Evolutionary conservation across 2,113 vertebrate genomes (phyloP), one percentile per base, ranked within the genome.

Genomic region (Aptenodytes patagonicus): DNA sequence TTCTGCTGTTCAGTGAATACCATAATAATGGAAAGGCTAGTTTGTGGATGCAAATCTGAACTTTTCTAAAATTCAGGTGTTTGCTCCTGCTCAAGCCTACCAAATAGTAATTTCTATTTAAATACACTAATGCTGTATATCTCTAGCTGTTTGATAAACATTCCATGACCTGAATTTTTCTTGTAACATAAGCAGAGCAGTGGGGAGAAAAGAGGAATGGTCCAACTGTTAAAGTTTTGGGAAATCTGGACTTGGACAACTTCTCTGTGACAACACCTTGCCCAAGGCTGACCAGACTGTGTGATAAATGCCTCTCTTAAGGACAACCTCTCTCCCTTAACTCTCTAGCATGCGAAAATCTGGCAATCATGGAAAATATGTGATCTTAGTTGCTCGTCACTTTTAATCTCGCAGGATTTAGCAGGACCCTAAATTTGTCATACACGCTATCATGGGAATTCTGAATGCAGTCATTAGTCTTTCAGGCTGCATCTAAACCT

Each of bases 241-340:
- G 77, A 89, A 64, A 89, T 70, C 46, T 42, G 58, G 85, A 54
- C 19, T 92, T 54, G 36, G 38, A 70, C 31, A 73, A 38, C 36
- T 70, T 58, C 36, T 69, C 61, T 25, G 26, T 38, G 55, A 66
- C 55, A 66, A 13, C 6, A 86, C 69, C 49, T 86, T 66, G 58
- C 36, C 46, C 58, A 65, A 28, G 58, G 65, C 86, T 88, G 70
- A 64, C 54, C 38, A 55, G 40, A 60, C 32, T 34, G 32, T 38
- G 64, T 72, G 85, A 83, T 65, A 80, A 95, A 95, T 77, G 44
- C 24, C 12, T 85, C 46, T 84, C 38, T n/a, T 40, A 68, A 52
- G 52, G 44, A 72, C 31, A 88, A 76, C 62, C 20, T 47, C 54
- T 83, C 49, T 73, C 36, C 55, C 32, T 47, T 24, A 51, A 71